Base-by-base conservation (phyloP, 2,797 vertebrate genomes). In the Enteromius argenteus region DNA sequence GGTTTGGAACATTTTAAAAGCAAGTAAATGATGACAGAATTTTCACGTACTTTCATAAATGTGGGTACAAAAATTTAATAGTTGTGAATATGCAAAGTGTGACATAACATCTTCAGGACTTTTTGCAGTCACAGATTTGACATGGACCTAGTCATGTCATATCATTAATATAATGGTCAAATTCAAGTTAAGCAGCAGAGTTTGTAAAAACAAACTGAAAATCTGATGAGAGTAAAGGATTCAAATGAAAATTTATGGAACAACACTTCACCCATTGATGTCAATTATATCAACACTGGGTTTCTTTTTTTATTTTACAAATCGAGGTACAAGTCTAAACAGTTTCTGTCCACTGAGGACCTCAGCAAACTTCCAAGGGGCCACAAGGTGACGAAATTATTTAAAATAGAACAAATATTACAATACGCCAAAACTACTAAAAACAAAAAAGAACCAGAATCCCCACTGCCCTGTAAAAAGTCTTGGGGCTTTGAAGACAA, bases 191-290 rank as follows among this genome's bases (percentile, higher is more conserved):
- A 58, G 39, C 37, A 44, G 53, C 23, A 80, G n/a, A n/a, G 51
- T 71, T 44, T 71, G 35, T 14, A 14, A 69, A 42, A 69, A 80
- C 46, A 69, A 69, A n/a, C 66, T 27, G 7, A 27, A 80, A 58
- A 80, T 51, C 23, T 3, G 39, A 44, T 72, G 51, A 81, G 51
- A 81, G 17, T 60, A 56, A 56, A 23, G 32, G 64, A 67, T 67
- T 37, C 5, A 13, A 71, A 60, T n/a, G 3, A 19, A 58, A 44
- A 42, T 32, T 6, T 71, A 30, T 39, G 68, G 37, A 32, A 8
- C 46, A 37, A 37, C 3, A 1, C 5, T 42, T 53, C n/a, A 56
- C 32, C 32, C 44, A 53, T 5, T 23, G 32, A 53, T 5, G 4
- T 44, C 15, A 7, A 58, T 72, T 60, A 32, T n/a, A 44, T 60